Percentiles rank a stretch among this genome's conserved stretches.
Conservation (phyloP, 1,140 invertebrate genomes). For the Lepidostoma basale region DNA sequence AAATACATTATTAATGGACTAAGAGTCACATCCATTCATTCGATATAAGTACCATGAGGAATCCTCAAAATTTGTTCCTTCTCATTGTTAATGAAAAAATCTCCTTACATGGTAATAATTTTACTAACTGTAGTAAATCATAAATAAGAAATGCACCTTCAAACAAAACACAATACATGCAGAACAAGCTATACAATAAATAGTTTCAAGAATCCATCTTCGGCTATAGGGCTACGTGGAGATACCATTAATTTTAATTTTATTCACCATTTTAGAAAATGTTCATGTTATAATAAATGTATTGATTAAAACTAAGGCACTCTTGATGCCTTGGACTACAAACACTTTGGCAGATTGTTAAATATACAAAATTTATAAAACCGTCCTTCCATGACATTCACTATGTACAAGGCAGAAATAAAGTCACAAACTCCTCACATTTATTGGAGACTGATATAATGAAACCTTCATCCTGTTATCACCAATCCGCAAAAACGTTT, state of each 20-base stretch:
- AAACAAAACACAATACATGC: conserved; percentile 20
- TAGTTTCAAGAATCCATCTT: conserved; percentile 11
- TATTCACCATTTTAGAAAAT: not conserved
- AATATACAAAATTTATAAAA: conserved; percentile 30
- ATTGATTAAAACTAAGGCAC: conserved; percentile 41
- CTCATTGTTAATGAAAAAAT: conserved; percentile 16
- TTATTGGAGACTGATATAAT: not conserved
- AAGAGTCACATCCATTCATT: conserved; percentile 32
- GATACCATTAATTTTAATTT: too few relatives aligned
- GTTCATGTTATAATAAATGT: conserved; percentile 8
- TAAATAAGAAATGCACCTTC: conserved; percentile 36
- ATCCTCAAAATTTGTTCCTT: conserved; percentile 16
- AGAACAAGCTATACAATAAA: conserved; percentile 24
- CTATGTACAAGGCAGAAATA: conserved; percentile 40
- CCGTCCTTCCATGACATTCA: conserved; percentile 9
- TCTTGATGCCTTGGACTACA: conserved; percentile 37
- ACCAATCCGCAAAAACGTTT: not conserved
- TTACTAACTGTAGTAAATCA: conserved; percentile 23
- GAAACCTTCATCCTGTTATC: not conserved
- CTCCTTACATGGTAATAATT: conserved; percentile 33
- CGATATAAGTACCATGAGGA: conserved; percentile 33
- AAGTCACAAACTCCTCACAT: conserved; percentile 52
- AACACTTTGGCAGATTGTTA: conserved; percentile 44
- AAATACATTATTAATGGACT: conserved; percentile 16
- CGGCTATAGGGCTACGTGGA: too few relatives aligned